These are phyloP conservation scores for Gymnoscopelus braueri DNA, from an alignment of 2,797 vertebrate genomes.

Conservation along the genomic window DNA sequence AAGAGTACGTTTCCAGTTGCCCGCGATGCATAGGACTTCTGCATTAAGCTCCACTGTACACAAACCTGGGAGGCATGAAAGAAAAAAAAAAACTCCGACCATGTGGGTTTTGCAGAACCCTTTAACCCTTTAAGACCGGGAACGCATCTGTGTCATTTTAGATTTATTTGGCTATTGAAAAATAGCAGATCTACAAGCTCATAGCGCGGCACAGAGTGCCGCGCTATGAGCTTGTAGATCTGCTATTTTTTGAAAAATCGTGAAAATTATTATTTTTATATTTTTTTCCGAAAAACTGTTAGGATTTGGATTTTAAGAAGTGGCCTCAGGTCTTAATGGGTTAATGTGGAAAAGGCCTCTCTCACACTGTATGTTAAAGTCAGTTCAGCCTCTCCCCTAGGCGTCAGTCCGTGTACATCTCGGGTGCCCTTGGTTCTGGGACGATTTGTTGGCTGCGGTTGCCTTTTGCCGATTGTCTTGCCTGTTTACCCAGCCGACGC, in stretches of 20 bases:
- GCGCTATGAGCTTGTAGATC: no score
- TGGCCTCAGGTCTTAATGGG: no score
- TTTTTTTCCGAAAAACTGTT: no score
- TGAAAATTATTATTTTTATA: no score
- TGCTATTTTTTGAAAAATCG: no score
- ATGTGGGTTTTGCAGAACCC: constrained; percentile 8
- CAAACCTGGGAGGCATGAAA: constrained; percentile 4
- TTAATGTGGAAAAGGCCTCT: constrained; percentile 23
- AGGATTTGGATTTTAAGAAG: no score
- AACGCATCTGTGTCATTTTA: no score
- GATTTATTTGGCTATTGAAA: no score
- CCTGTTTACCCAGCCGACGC: constrained; percentile 39
- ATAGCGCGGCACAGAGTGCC: no score
- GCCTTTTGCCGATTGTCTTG: constrained; percentile 47
- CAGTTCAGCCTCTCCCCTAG: neutral
- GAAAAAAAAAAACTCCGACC: neutral
- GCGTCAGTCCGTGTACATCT: no score
- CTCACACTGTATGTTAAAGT: neutral
- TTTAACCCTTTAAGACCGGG: no score
- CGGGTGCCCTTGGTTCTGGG: constrained; percentile 18
- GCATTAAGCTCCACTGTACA: constrained; percentile 24
- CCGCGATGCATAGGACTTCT: constrained; percentile 4
- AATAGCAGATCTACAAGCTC: no score
- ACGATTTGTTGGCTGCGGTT: constrained; percentile 30
- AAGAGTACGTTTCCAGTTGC: constrained; percentile 32